phyloP scores from a whole-genome alignment of 2,797 vertebrate species.

The Tenualosa thibaudeaui region DNA sequence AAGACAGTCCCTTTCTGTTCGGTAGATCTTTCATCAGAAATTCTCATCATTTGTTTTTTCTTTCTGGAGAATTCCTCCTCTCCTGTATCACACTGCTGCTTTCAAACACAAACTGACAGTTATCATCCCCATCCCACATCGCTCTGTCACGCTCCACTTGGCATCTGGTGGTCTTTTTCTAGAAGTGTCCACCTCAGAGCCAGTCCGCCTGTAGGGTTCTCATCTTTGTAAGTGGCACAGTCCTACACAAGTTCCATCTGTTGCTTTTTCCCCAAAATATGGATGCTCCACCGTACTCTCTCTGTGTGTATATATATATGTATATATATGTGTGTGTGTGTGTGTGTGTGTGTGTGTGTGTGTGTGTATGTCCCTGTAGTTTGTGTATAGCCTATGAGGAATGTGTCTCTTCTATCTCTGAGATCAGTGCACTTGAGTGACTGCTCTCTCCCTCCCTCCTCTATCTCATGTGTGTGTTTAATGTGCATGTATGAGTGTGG shows the following conservation, averaged over 20 bases:
- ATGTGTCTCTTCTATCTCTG: neutral
- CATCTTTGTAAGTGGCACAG: slow-evolving; percentile 18
- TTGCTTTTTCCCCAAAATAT: neutral
- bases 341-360: slow-evolving; percentile 36
- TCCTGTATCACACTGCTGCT: neutral
- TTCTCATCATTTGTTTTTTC: neutral
- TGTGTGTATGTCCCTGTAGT: slow-evolving; percentile 32
- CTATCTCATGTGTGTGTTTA: slow-evolving; percentile 2
- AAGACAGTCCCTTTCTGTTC: neutral
- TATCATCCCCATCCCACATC: slow-evolving; percentile 21
- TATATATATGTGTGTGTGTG: slow-evolving; percentile 27
- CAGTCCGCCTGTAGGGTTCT: neutral
- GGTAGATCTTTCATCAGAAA: slow-evolving; percentile 26
- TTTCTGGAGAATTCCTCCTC: slow-evolving; percentile 11
- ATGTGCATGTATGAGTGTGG: neutral
- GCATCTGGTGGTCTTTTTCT: neutral
- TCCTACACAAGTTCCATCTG: neutral
- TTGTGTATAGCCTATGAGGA: neutral
- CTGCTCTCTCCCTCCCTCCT: neutral
- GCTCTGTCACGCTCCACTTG: neutral
- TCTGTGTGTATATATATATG: slow-evolving; percentile 39
- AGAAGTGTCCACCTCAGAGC: slow-evolving; percentile 14
- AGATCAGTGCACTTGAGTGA: neutral
- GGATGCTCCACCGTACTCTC: neutral
- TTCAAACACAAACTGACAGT: slow-evolving; percentile 30